Evolutionary conservation across 64 coral and sea anemone species (phyloP).

Genomic region (Pocillopora verrucosa): DNA sequence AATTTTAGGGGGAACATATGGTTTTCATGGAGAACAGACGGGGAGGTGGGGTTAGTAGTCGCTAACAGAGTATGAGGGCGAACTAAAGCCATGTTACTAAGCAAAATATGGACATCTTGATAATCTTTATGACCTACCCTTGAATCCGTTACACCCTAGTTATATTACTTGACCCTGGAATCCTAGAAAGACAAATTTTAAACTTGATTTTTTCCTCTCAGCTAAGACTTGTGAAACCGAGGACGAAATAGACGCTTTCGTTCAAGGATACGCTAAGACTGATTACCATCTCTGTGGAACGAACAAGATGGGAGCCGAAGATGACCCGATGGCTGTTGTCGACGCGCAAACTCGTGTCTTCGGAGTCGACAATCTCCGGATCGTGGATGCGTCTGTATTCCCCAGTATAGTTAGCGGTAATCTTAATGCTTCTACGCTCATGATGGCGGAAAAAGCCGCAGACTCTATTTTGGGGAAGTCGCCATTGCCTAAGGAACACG

Average conservation of each 20-base stretch:
- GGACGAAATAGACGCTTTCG: conserved; percentile 52
- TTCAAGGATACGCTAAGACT: background rate
- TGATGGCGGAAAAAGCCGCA: conserved; percentile 71
- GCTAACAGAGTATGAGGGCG: too few relatives aligned
- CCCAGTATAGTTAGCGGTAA: conserved; percentile 76
- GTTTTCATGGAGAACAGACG: too few relatives aligned
- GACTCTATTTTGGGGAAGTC: conserved; percentile 48
- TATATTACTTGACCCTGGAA: too few relatives aligned
- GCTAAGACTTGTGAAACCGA: conserved; percentile 35
- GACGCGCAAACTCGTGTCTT: conserved; percentile 41
- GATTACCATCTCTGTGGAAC: conserved; percentile 57
- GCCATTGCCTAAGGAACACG: conserved; percentile 41
- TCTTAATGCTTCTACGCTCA: conserved; percentile 75
- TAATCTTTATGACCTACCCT: too few relatives aligned
- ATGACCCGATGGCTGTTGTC: conserved; percentile 64
- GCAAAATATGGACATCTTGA: too few relatives aligned
- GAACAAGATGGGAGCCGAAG: conserved; percentile 60
- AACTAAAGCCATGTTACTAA: too few relatives aligned
- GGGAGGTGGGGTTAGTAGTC: too few relatives aligned
- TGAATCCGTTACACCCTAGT: too few relatives aligned
- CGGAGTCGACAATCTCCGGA: conserved; percentile 58
- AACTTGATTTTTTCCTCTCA: background rate
- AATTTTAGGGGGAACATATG: too few relatives aligned
- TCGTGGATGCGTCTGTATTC: conserved; percentile 74
- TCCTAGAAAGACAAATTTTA: too few relatives aligned